Conservation (phyloP, 2,888 invertebrate genomes). For the Eupelmus urozonus region DNA sequence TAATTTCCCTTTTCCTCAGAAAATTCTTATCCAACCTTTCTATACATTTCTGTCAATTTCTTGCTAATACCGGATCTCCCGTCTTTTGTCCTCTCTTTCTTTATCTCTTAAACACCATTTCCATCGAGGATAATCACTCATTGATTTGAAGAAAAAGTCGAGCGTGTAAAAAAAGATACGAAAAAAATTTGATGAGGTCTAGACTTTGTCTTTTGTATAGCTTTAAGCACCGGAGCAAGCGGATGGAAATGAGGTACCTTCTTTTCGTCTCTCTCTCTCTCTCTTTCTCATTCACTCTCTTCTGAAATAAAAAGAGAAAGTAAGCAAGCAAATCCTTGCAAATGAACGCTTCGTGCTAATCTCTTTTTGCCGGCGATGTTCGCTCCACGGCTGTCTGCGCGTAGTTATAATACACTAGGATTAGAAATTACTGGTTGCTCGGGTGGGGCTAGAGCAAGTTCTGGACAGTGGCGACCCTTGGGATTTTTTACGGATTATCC, state of each 20-base stretch:
- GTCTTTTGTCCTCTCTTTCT: constrained; percentile 27
- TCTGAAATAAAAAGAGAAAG: not conserved
- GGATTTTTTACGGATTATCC: constrained; percentile 30
- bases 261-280: not conserved
- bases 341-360: constrained; percentile 48
- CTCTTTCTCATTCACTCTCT: not conserved
- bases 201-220: constrained; percentile 29
- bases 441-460: no score
- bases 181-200: constrained; percentile 18
- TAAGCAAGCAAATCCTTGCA: constrained; percentile 46
- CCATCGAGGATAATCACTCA: constrained; percentile 37
- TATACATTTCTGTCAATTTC: constrained; percentile 24
- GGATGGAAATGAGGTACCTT: not conserved
- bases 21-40: not conserved
- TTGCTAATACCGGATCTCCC: constrained; percentile 20
- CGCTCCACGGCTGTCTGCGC: not conserved
- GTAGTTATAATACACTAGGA: constrained; percentile 14
- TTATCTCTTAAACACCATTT: constrained; percentile 4
- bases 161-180: not conserved
- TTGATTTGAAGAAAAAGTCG: constrained; percentile 29
- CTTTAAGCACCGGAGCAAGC: not conserved
- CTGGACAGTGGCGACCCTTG: not conserved
- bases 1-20: constrained; percentile 19
- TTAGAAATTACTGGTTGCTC: no score
- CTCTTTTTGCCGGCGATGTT: constrained; percentile 5